Base-by-base conservation (phyloP, 2,888 invertebrate genomes). In the Gryllus longicercus region DNA sequence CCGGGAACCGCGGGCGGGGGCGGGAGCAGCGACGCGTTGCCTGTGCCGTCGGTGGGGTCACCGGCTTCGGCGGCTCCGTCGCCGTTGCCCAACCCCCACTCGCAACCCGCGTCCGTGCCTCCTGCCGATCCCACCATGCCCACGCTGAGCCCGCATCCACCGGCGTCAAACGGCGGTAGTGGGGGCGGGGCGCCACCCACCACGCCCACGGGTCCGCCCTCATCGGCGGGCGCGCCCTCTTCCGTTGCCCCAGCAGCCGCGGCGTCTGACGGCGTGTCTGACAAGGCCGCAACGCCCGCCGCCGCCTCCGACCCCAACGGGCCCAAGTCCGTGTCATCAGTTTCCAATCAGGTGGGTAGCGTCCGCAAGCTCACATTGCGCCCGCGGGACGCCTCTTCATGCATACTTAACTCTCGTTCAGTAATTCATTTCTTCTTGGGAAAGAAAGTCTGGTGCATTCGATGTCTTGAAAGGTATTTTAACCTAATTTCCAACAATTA, bases 51-150 rank as follows among this genome's bases (percentile, higher is more conserved):
- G 12, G 91, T 91, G 75, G 93, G 89, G 82, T 90, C 92, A 81
- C 91, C 94, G 80, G 89, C 92, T 82, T 91, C 93, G 82, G 90
- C 92, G 81, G 90, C 91, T 77, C 91, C 93, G 4, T 93, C 93
- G 79, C 94, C 93, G 50, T 87, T 93, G 82, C 91, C 93, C 80
- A 92, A 93, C 84, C 91, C 92, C 51, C 91, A 91, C 85, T 93
- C 93, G 82, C 93, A 94, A 85, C 93, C 91, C 83, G 91, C 92
- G 14, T 92, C 92, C 18, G 92, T 92, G 82, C 92, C 92, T 81
- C 91, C 92, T 77, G 88, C 87, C 83, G 92, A 92, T 83, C 91
- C 92, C 79, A 90, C 90, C 77, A 93, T 93, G 92, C 93, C 93
- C 8, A 92, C 92, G 12, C 87, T 93, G 80, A 94, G 94, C 82